Evolutionary conservation across 2,888 invertebrate species (phyloP).

Genomic region (Neoaliturus tenellus): DNA sequence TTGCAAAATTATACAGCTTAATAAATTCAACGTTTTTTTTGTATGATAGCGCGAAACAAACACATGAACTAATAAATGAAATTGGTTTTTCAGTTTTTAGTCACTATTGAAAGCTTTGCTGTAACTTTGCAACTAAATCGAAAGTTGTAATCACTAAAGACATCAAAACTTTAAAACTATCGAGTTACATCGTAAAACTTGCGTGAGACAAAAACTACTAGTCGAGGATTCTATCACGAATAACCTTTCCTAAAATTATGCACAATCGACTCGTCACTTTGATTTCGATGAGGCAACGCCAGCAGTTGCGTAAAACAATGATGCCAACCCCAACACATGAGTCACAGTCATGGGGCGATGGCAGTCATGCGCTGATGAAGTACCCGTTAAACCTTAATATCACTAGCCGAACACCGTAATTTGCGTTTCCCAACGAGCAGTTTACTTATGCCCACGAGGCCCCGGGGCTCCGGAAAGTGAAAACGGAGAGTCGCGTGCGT

Average conservation of each 20-base stretch:
- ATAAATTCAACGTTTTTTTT: too few relatives aligned
- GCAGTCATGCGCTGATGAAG: background rate
- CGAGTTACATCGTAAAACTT: too few relatives aligned
- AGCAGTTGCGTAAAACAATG: slow-evolving; percentile 2
- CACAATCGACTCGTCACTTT: background rate
- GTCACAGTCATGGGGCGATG: background rate
- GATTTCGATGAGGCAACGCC: background rate
- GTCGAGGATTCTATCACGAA: background rate
- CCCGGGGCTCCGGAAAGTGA: background rate
- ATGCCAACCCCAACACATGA: background rate
- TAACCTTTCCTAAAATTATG: background rate
- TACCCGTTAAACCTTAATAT: background rate
- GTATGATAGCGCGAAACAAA: too few relatives aligned
- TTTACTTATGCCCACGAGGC: background rate
- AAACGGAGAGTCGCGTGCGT: background rate
- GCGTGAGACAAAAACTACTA: too few relatives aligned
- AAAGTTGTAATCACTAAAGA: too few relatives aligned
- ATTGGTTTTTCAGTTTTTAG: too few relatives aligned
- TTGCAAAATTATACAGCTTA: too few relatives aligned
- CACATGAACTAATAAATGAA: too few relatives aligned
- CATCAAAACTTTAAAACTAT: too few relatives aligned
- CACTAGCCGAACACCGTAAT: background rate
- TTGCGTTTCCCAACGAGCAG: background rate
- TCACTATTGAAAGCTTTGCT: too few relatives aligned
- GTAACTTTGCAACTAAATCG: too few relatives aligned